Evolutionary conservation across 1,140 invertebrate genomes (phyloP).

Genomic region (Pseudachorutes palmiensis): DNA sequence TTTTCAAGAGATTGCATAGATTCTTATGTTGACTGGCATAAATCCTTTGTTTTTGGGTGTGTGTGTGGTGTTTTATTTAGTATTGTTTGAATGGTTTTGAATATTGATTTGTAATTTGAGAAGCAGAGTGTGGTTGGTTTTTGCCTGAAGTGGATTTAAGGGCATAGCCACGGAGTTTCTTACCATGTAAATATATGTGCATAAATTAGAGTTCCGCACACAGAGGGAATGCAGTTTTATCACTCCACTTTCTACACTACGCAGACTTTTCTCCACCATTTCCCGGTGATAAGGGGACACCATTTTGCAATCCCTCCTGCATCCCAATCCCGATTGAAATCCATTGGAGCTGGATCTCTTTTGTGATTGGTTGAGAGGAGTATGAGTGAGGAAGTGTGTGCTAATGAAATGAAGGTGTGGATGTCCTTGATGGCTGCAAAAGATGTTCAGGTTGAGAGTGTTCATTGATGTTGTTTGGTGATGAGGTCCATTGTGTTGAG

Average conservation of each 20-base stretch:
- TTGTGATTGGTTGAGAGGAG: too few species aligned
- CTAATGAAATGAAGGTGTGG: constrained; percentile 9
- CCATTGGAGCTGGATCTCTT: too few species aligned
- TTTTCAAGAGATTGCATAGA: too few species aligned
- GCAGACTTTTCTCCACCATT: background rate
- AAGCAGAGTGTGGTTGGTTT: background rate
- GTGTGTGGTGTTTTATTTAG: too few species aligned
- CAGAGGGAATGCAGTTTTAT: constrained; percentile 14
- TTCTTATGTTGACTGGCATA: too few species aligned
- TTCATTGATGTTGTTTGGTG: constrained; percentile 10
- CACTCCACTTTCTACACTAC: background rate
- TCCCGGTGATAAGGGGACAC: too few species aligned
- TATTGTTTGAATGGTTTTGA: background rate
- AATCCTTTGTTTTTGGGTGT: too few species aligned
- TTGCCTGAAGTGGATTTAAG: background rate
- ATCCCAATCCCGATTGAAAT: too few species aligned
- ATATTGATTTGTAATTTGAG: constrained; percentile 19
- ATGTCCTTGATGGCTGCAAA: constrained; percentile 21
- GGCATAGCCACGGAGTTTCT: constrained; percentile 23
- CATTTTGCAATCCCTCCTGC: too few species aligned
- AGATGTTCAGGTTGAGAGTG: background rate
- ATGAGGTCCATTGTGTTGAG: background rate
- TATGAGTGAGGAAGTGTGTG: too few species aligned
- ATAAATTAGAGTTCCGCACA: constrained; percentile 38
- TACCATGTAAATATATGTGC: constrained; percentile 39